Evolutionary conservation across 2,888 invertebrate species (phyloP), one percentile per base, ranked within the genome.

Genomic region (Acronicta psi): DNA sequence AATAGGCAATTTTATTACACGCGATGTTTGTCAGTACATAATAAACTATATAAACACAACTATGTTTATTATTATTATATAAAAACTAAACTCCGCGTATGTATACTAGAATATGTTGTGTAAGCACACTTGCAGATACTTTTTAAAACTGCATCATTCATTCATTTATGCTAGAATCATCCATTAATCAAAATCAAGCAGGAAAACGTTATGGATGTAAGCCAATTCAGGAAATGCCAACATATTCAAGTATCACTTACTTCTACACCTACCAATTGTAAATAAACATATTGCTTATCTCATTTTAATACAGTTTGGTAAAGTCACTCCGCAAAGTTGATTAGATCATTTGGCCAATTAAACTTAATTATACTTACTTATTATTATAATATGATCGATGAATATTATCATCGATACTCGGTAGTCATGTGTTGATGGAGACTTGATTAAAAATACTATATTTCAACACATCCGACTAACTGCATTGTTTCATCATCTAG

Each of bases 41-140:
- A 88, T 89, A 88, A 85, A 88, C 87, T 88, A 80, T 88, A 81
- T 73, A 86, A 88, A 89, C 87, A 84, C 77, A 87, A 88, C 85
- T 83, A 81, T 80, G 79, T 84, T 84, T 84, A 78, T 76, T 83
- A 64, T 83, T 80, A 55, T 65, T 64, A 64, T 77, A 81, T 80
- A 80, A 78, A 83, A 83, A 77, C 79, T 69, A 59, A 69, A 60
- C 38, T 62, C 59, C 42, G 49, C 58, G 57, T 29, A 38, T 43
- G 43, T 43, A 56, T 53, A 63, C 70, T 61, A 71, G 58, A 75
- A 69, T 55, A 63, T 43, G 59, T 34, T 16, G 41, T 18, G 16
- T 42, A 20, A 34, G 37, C 20, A 46, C 17, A 23, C 8, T 13
- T 17, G 14, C 1, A 18, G 31, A 0, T 6, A 20, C 10, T 5